Evolutionary conservation across 2,797 vertebrate genomes (phyloP).

Genomic region (Macropus fuliginosus): DNA sequence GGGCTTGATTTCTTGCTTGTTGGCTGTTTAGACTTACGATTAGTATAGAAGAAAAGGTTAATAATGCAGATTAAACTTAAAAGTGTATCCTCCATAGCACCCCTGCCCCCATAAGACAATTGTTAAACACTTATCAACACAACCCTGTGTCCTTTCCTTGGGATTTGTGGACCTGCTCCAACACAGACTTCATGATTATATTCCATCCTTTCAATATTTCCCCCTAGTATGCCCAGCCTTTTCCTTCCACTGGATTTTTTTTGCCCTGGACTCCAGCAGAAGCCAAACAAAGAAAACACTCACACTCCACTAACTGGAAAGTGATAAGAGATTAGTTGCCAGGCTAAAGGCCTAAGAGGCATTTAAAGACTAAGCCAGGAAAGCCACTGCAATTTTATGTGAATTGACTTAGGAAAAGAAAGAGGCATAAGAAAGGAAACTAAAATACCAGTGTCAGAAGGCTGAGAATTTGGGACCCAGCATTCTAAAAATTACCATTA

Average conservation of each 20-base stretch:
- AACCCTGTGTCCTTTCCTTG: not conserved
- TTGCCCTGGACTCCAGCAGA: not conserved
- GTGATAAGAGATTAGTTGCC: constrained; percentile 41
- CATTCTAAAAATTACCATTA: not conserved
- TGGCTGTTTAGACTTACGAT: not conserved
- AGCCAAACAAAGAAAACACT: constrained; percentile 34
- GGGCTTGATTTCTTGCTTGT: not conserved
- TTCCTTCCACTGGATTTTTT: not conserved
- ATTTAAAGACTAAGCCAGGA: constrained; percentile 36
- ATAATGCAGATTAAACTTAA: not conserved
- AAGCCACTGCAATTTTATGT: constrained; percentile 29
- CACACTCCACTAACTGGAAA: constrained; percentile 22
- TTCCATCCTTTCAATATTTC: not conserved
- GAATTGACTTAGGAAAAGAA: constrained; percentile 14
- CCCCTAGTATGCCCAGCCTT: constrained; percentile 7
- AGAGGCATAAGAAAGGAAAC: constrained; percentile 26
- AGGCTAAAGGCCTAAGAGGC: constrained; percentile 38
- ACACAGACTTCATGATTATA: not conserved
- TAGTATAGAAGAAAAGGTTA: not conserved
- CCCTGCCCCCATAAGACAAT: not conserved
- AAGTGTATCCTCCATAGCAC: not conserved
- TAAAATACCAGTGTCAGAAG: not conserved
- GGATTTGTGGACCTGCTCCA: not conserved
- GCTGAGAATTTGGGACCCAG: not conserved
- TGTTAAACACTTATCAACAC: not conserved